A percentile compares a stretch with the other conserved stretches of the same genome.
phyloP scores from a whole-genome alignment of 2,888 invertebrate species.

The Macrosoma leucophasiata region DNA sequence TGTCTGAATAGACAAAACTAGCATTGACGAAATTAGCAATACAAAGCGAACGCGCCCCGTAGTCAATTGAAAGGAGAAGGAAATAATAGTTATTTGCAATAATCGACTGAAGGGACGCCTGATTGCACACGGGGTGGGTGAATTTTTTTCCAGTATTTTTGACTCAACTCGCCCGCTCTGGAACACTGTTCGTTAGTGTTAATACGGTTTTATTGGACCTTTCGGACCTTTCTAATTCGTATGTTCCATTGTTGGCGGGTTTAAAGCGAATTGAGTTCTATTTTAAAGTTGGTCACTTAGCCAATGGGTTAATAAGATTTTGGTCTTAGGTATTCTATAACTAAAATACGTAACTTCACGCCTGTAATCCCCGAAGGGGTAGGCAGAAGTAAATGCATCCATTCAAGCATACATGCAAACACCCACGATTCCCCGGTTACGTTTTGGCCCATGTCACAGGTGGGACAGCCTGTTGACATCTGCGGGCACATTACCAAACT shows the following conservation, averaged over 20 bases:
- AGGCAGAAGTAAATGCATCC: no score
- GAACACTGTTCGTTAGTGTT: conserved; percentile 33
- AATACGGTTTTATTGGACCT: conserved; percentile 17
- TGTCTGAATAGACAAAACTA: conserved; percentile 51
- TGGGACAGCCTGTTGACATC: no score
- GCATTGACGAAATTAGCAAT: conserved; percentile 60
- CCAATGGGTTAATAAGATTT: no score
- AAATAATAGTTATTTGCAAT: conserved; percentile 67
- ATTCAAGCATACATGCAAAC: no score
- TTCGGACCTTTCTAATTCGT: no score
- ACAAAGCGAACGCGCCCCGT: conserved; percentile 42
- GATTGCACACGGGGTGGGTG: conserved; percentile 62
- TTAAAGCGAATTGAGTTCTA: conserved; percentile 8
- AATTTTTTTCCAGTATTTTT: conserved; percentile 53
- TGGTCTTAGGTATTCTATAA: no score
- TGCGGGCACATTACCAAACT: no score
- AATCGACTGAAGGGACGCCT: conserved; percentile 71
- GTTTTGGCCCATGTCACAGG: no score
- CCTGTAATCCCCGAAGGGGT: no score
- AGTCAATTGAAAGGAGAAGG: conserved; percentile 61
- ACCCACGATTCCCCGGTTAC: no score
- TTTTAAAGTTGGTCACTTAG: neutral
- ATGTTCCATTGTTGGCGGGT: conserved; percentile 2
- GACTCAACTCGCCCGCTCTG: conserved; percentile 36
- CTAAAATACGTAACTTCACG: no score